phyloP scores from a whole-genome alignment of 2,113 vertebrate genomes.

The Mustelus asterias region DNA sequence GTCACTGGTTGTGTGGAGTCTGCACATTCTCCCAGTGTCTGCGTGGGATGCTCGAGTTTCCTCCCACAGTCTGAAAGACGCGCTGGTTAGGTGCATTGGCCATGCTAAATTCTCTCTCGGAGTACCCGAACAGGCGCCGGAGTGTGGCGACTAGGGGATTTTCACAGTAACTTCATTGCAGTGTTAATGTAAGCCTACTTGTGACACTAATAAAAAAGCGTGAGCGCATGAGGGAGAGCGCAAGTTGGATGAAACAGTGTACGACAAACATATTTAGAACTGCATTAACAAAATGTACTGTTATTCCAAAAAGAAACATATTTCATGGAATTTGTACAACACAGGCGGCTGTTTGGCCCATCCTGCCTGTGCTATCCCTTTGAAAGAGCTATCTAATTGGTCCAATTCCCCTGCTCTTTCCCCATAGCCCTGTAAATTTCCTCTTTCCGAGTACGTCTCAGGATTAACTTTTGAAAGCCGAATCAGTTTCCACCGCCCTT shows the following conservation, averaged over 20 bases:
- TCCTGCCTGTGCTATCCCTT: not conserved
- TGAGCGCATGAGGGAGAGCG: conserved; percentile 38
- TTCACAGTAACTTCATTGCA: no score
- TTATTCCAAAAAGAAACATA: not conserved
- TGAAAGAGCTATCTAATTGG: not conserved
- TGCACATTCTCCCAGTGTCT: no score
- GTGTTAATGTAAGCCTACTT: no score
- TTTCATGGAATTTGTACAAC: not conserved
- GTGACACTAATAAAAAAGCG: not conserved
- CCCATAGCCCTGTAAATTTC: no score
- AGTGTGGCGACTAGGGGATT: no score
- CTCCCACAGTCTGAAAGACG: no score
- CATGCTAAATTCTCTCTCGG: no score
- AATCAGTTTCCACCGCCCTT: not conserved
- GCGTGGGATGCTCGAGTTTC: no score
- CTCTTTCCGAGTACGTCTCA: not conserved
- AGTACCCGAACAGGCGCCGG: no score
- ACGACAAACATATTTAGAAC: not conserved
- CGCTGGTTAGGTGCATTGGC: no score
- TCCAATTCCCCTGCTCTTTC: not conserved
- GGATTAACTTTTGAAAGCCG: not conserved
- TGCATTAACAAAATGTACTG: not conserved
- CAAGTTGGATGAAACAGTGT: not conserved
- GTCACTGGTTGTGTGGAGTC: no score
- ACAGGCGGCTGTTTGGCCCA: not conserved